Evolutionary conservation across 64 coral and sea anemone species (phyloP).

Genomic region (Cladopsammia gracilis): DNA sequence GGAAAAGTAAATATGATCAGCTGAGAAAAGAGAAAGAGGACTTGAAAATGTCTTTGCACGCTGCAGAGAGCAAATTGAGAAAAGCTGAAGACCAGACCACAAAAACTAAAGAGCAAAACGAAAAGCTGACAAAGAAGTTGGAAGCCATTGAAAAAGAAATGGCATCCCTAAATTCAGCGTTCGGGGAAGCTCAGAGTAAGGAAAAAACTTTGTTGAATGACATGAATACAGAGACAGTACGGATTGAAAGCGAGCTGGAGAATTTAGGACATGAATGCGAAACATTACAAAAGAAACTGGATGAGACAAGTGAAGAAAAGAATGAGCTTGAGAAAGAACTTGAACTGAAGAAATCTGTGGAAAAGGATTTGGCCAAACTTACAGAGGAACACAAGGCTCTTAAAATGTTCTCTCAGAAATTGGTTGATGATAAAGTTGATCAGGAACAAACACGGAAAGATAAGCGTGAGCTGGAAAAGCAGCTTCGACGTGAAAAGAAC

Average conservation of each 20-base stretch:
- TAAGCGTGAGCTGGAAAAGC: slow-evolving; percentile 3
- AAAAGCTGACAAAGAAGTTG: slow-evolving; percentile 37
- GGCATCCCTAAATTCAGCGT: slow-evolving; percentile 26
- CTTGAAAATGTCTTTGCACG: neutral
- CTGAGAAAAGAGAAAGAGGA: slow-evolving; percentile 24
- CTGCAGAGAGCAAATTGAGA: slow-evolving; percentile 19
- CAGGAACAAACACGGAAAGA: slow-evolving; percentile 5
- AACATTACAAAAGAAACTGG: slow-evolving; percentile 63
- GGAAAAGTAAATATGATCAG: slow-evolving; percentile 5
- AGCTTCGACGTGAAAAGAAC: slow-evolving; percentile 1
- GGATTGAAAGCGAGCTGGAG: slow-evolving; percentile 51
- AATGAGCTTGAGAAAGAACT: slow-evolving; percentile 46
- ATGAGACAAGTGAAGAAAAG: slow-evolving; percentile 20
- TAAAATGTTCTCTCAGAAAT: slow-evolving; percentile 15
- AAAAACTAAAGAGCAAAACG: slow-evolving; percentile 37
- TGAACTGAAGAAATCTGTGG: slow-evolving; percentile 31
- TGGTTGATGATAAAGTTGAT: slow-evolving; percentile 45
- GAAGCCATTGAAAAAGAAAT: slow-evolving; percentile 50
- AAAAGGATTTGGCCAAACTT: slow-evolving; percentile 17
- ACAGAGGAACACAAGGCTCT: slow-evolving; percentile 12
- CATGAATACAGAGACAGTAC: slow-evolving; percentile 60
- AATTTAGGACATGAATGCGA: slow-evolving; percentile 60
- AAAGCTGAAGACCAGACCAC: neutral
- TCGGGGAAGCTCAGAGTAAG: slow-evolving; percentile 20
- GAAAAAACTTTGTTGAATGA: slow-evolving; percentile 36